These are phyloP conservation scores for Tiaroga cobitis DNA, from an alignment of 2,797 vertebrate genomes.

Conservation along the genomic window DNA sequence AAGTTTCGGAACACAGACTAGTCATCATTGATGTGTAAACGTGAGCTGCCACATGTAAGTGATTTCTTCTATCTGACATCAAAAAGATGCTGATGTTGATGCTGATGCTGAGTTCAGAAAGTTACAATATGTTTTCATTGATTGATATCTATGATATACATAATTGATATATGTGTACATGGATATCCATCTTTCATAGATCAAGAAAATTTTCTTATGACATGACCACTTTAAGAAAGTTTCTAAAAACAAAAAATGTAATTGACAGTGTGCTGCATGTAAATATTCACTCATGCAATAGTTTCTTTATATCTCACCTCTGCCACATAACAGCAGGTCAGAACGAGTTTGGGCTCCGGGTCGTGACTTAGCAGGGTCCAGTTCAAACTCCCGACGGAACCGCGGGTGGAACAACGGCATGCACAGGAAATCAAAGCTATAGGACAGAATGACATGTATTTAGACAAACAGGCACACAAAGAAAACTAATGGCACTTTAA, in stretches of 20 bases:
- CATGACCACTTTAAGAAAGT: not conserved
- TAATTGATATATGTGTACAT: not conserved
- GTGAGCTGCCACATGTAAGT: not conserved
- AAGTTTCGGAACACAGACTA: not conserved
- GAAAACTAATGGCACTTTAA: not conserved
- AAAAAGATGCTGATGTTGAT: not conserved
- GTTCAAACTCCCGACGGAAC: constrained; percentile 86
- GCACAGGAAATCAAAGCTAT: constrained; percentile 94
- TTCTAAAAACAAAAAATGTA: not conserved
- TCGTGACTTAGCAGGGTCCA: constrained; percentile 84
- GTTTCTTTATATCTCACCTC: constrained; percentile 76
- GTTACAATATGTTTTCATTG: not conserved
- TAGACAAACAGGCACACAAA: not conserved
- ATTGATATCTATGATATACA: not conserved
- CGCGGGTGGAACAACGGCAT: constrained; percentile 93
- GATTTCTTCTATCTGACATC: not conserved
- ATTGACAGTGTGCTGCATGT: not conserved
- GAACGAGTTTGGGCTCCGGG: constrained; percentile 89
- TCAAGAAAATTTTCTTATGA: not conserved
- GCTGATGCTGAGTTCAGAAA: not conserved
- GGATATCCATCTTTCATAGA: not conserved
- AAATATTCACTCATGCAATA: not conserved
- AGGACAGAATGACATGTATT: not conserved
- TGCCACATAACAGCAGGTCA: constrained; percentile 89
- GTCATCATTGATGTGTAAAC: not conserved